Conservation (phyloP, 1,140 invertebrate genomes). For the Anastrepha obliqua region DNA sequence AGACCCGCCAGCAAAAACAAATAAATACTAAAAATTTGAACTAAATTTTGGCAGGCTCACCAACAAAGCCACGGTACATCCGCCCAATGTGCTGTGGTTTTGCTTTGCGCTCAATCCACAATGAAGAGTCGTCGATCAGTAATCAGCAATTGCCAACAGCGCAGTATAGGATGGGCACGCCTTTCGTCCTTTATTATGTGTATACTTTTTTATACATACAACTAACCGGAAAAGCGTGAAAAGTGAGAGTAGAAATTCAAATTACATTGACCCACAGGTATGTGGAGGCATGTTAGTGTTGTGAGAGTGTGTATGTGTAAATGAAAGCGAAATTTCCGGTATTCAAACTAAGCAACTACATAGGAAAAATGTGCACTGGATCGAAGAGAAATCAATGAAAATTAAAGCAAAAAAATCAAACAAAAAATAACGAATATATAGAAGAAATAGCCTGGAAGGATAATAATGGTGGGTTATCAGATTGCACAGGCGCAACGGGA, state of each 20-base stretch:
- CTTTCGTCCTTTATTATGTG: conserved; percentile 37
- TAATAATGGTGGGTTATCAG: conserved; percentile 46
- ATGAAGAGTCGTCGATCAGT: neutral
- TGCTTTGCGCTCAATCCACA: neutral
- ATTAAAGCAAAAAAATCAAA: conserved; percentile 5
- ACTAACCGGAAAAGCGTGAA: conserved; percentile 10
- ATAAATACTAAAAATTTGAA: neutral
- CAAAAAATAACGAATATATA: neutral
- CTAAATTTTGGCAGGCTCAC: neutral
- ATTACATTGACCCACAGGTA: neutral
- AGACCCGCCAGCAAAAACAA: neutral
- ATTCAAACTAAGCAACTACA: conserved; percentile 14
- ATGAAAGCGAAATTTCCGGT: conserved; percentile 51
- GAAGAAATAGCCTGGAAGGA: neutral
- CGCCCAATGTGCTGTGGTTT: conserved; percentile 6
- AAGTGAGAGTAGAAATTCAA: conserved; percentile 50
- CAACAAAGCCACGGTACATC: neutral
- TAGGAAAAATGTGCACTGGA: neutral
- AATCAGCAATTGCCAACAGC: conserved; percentile 24
- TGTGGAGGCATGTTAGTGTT: neutral
- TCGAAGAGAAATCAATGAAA: conserved; percentile 40
- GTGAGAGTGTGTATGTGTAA: conserved; percentile 14
- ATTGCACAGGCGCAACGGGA: conserved; percentile 44
- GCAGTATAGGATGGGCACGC: conserved; percentile 9
- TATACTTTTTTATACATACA: neutral